A percentile compares a stretch with the other conserved stretches of the same genome.
phyloP scores from a whole-genome alignment of 2,113 vertebrate species.

The Centrocercus urophasianus region DNA sequence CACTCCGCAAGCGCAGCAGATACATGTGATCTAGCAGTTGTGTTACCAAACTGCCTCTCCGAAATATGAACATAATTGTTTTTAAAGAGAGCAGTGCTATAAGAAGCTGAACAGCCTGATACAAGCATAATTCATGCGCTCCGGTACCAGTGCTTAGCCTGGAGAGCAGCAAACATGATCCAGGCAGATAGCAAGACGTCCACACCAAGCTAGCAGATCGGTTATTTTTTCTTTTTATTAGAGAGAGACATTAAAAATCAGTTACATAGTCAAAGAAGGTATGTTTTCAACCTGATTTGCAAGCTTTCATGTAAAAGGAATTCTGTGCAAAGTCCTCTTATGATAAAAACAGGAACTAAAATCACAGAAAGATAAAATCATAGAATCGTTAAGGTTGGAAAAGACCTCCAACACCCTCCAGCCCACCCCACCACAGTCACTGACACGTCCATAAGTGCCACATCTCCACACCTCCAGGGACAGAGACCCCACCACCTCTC shows the following conservation, averaged over 20 bases:
- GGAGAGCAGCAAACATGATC: neutral
- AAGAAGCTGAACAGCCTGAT: neutral
- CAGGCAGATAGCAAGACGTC: neutral
- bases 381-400: too few relatives aligned
- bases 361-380: too few relatives aligned
- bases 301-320: neutral
- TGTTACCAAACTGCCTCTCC: neutral
- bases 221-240: neutral
- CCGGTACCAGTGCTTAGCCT: rapidly evolving
- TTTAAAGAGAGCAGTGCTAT: neutral
- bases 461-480: too few relatives aligned
- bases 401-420: too few relatives aligned
- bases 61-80: neutral
- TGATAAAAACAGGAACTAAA: neutral
- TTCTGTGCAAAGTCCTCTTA: neutral
- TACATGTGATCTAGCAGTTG: neutral
- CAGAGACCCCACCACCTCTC: too few relatives aligned
- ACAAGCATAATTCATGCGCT: rapidly evolving
- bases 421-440: too few relatives aligned
- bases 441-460: too few relatives aligned
- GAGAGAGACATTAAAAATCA: neutral
- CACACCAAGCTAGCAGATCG: rapidly evolving
- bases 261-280: neutral
- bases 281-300: neutral
- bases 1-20: neutral